phyloP scores from a whole-genome alignment of 2,113 vertebrate genomes.

The Pyrgilauda ruficollis region DNA sequence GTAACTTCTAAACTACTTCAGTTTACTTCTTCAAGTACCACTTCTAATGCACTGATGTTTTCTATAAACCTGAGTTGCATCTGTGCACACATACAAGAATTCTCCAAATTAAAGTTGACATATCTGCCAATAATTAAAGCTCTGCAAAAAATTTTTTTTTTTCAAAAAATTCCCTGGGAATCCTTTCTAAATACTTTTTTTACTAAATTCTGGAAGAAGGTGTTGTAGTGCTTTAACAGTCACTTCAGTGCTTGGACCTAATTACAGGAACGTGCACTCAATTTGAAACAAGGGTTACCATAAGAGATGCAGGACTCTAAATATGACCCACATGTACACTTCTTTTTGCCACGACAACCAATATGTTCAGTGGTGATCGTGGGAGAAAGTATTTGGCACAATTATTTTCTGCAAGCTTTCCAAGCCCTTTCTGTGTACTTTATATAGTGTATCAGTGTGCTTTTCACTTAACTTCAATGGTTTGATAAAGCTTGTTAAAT shows the following conservation, averaged over 20 bases:
- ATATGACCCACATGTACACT: not conserved
- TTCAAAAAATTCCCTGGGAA: not conserved
- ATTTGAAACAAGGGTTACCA: not conserved
- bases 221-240: not conserved
- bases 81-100: not conserved
- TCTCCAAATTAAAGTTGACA: not conserved
- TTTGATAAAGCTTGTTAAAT: slow-evolving; percentile 61
- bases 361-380: fast-evolving
- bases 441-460: not conserved
- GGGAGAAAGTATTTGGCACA: slow-evolving; percentile 25
- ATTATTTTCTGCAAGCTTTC: slow-evolving; percentile 5
- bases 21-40: not conserved
- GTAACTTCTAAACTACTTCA: not conserved
- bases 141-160: not conserved
- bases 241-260: not conserved
- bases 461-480: slow-evolving; percentile 38
- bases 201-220: not conserved
- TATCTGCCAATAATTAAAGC: not conserved
- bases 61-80: not conserved
- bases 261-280: not conserved
- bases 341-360: not conserved
- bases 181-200: not conserved
- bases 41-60: not conserved
- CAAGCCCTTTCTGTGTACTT: slow-evolving; percentile 20
- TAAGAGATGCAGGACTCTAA: not conserved